Base-by-base conservation (phyloP, 2,113 vertebrate species). In the Procapra przewalskii region DNA sequence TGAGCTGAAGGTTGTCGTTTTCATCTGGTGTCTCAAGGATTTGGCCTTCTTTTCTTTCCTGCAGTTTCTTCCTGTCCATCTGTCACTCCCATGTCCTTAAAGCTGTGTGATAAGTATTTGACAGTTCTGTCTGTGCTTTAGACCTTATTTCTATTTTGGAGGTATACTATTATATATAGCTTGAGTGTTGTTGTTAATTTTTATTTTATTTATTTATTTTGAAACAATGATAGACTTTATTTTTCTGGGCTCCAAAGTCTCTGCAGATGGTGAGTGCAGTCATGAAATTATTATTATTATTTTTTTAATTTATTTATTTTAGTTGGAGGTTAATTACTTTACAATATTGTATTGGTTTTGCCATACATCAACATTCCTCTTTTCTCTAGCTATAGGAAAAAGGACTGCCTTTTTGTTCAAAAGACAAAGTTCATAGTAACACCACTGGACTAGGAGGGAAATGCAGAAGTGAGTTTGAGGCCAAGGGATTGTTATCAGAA, bases 31-130 rank as follows among this genome's bases (percentile, higher is more conserved):
- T 97, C 91, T 95, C 86, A 64, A 93, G 75, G 85, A 83, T 50
- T 88, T 55, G 48, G 0, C 48, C 60, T 98, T 85, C 36, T 13
- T 93, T 97, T 57, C 64, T 96, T 52, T 88, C 84, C 48, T 88
- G 0, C 94, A 21, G 90, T 92, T 88, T 97, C 5, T 33, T 62
- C 3, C 33, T 90, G 43, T 95, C 84, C 59, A 43, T 11, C 16
- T 77, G 3, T 60, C 48, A 23, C 81, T 62, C 10, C 14, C 36
- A 0, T 33, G 84, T 55, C 55, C 67, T 87, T 52, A 48, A 85
- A 95, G 75, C 57, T 91, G 29, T 4, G 9, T 91, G 40, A 29
- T 67, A 59, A 55, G 15, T 43, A 7, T 67, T 95, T 84, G 52
- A 82, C 93, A 81, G 55, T 91, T 75, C 91, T 7, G 9, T 95